Conservation (phyloP, 1,140 invertebrate species). For the Uloborus diversus region DNA sequence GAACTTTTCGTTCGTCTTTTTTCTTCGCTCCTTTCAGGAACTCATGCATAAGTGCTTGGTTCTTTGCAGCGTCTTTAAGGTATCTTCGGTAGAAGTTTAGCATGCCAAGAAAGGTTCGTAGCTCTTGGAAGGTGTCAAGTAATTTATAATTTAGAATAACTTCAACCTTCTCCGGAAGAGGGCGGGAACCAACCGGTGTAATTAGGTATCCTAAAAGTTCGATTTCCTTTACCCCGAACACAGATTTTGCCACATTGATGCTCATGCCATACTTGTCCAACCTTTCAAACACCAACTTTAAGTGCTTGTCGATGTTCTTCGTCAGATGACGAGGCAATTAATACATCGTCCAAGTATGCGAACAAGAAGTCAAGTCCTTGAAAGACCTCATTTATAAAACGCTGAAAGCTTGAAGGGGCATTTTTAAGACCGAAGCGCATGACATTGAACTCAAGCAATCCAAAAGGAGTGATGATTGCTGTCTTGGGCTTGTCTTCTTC, state of each 20-base stretch:
- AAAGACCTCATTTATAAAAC: background rate
- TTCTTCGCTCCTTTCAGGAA: slow-evolving; percentile 2
- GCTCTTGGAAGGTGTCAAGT: background rate
- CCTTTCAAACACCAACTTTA: slow-evolving; percentile 9
- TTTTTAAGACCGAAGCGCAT: background rate
- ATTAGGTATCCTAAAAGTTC: background rate
- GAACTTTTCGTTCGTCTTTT: slow-evolving; percentile 28
- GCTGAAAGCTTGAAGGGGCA: background rate
- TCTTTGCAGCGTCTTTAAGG: background rate
- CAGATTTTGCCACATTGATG: background rate
- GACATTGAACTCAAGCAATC: background rate
- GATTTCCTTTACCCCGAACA: background rate
- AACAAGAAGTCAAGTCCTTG: slow-evolving; percentile 62
- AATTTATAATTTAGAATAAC: background rate
- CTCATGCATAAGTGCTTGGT: background rate
- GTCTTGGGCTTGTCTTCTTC: no score
- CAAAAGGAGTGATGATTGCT: background rate
- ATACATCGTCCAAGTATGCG: slow-evolving; percentile 70
- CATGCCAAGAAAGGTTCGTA: background rate
- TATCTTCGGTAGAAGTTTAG: background rate
- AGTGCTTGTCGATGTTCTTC: slow-evolving; percentile 61
- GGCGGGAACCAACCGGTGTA: background rate
- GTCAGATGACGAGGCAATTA: slow-evolving; percentile 64
- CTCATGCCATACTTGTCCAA: background rate
- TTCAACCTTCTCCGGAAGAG: background rate